These are phyloP conservation scores for Garra rufa DNA, from an alignment of 2,113 vertebrate genomes.

Conservation along the genomic window DNA sequence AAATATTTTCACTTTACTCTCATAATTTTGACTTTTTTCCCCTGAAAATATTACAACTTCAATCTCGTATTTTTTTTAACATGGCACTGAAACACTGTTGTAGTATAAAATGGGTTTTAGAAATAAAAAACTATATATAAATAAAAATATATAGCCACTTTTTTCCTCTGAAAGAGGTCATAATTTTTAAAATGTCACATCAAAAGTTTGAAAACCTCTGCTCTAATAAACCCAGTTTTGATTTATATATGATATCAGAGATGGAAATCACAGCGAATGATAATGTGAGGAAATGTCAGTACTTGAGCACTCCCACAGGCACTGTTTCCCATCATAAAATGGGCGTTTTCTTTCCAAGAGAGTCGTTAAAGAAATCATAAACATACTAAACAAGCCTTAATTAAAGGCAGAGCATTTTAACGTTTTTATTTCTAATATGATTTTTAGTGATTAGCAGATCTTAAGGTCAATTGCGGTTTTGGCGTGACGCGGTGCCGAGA, in stretches of 20 bases:
- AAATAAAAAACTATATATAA: too few species aligned
- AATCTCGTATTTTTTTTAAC: too few species aligned
- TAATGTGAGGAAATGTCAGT: conserved; percentile 11
- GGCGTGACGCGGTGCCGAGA: background rate
- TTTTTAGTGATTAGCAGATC: conserved; percentile 48
- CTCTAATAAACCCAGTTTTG: conserved; percentile 17
- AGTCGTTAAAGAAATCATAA: conserved; percentile 53
- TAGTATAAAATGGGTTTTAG: too few species aligned
- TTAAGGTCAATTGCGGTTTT: conserved; percentile 45
- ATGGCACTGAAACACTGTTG: too few species aligned
- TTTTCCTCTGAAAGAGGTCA: background rate
- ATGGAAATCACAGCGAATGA: conserved; percentile 24
- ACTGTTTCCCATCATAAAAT: conserved; percentile 11
- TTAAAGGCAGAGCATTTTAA: conserved; percentile 36
- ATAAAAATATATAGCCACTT: background rate
- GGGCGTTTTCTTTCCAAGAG: conserved; percentile 14
- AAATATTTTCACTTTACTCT: too few species aligned
- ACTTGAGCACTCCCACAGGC: background rate
- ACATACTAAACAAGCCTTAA: conserved; percentile 51
- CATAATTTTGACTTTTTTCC: too few species aligned
- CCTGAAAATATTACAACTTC: too few species aligned
- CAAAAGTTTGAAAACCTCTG: background rate
- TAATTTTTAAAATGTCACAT: background rate
- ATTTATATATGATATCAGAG: background rate
- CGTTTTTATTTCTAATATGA: conserved; percentile 42